Conservation (phyloP, 2,113 vertebrate genomes). For the Poeciliopsis occidentalis region DNA sequence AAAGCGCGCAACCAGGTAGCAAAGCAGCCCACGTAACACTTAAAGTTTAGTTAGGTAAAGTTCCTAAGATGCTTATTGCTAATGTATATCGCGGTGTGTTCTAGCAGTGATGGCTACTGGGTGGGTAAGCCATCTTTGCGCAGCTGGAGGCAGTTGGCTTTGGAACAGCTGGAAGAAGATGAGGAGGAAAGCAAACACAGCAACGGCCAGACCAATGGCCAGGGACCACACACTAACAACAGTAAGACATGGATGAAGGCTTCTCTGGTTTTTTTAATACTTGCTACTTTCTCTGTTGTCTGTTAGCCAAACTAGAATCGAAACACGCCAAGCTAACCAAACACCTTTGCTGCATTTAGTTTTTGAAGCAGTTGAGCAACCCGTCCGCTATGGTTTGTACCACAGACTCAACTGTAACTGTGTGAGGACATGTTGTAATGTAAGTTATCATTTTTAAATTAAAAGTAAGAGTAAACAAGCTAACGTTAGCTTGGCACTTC, state of each 20-base stretch:
- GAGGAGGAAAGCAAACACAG: slow-evolving; percentile 87
- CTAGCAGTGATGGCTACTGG: slow-evolving; percentile 90
- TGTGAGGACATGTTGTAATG: too few relatives aligned
- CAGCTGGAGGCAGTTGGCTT: slow-evolving; percentile 92
- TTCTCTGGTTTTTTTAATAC: background rate
- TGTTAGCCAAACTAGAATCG: too few relatives aligned
- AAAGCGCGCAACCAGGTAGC: slow-evolving; percentile 87
- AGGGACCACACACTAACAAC: slow-evolving; percentile 64
- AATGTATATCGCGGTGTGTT: background rate
- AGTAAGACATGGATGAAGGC: slow-evolving; percentile 16
- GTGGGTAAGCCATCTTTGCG: slow-evolving; percentile 92
- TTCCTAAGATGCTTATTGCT: background rate
- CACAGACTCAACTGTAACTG: too few relatives aligned
- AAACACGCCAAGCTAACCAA: too few relatives aligned
- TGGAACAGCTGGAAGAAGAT: slow-evolving; percentile 91
- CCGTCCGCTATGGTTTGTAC: too few relatives aligned
- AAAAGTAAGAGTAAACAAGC: too few relatives aligned
- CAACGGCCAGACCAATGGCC: slow-evolving; percentile 88
- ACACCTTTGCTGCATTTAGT: too few relatives aligned
- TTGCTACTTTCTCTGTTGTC: too few relatives aligned
- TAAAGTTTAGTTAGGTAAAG: background rate
- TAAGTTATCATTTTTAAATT: too few relatives aligned
- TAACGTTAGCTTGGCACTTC: too few relatives aligned
- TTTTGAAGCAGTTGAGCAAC: too few relatives aligned
- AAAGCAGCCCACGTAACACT: background rate